Percentiles rank a stretch among this genome's conserved stretches.
These are phyloP conservation scores for Callithrix jacchus DNA, from an alignment of 2,113 vertebrate genomes.

Conservation along the genomic window DNA sequence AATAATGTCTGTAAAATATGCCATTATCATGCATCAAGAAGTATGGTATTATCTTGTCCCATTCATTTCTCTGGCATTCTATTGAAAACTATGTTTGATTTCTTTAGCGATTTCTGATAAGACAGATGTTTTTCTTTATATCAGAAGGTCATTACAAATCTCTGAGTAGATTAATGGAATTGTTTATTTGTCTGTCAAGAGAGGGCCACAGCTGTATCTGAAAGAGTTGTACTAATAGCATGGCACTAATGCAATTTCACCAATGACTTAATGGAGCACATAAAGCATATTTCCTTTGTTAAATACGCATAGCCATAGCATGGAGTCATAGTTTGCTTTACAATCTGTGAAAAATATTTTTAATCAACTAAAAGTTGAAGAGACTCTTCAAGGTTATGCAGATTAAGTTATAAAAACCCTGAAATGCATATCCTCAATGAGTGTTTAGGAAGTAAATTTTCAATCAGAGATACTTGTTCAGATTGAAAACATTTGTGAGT, in stretches of 20 bases:
- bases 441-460: slow-evolving; percentile 62
- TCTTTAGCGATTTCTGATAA: slow-evolving; percentile 73
- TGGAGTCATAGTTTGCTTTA: slow-evolving; percentile 81
- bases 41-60: slow-evolving; percentile 64
- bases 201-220: slow-evolving; percentile 73
- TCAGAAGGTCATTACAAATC: slow-evolving; percentile 77
- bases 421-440: slow-evolving; percentile 67
- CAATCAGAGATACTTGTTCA: slow-evolving; percentile 65
- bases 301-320: slow-evolving; percentile 82
- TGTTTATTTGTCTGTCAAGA: slow-evolving; percentile 82
- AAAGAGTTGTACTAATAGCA: slow-evolving; percentile 82
- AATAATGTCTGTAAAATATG: slow-evolving; percentile 63
- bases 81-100: slow-evolving; percentile 72
- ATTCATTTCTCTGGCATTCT: slow-evolving; percentile 64
- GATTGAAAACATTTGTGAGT: slow-evolving; percentile 54
- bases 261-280: slow-evolving; percentile 85
- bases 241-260: slow-evolving; percentile 86
- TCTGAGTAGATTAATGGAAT: slow-evolving; percentile 76
- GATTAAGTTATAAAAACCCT: slow-evolving; percentile 82
- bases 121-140: slow-evolving; percentile 72
- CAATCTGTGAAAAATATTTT: slow-evolving; percentile 82
- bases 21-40: slow-evolving; percentile 69
- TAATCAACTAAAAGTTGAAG: slow-evolving; percentile 81
- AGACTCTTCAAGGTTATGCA: slow-evolving; percentile 83
- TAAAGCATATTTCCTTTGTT: slow-evolving; percentile 84